A percentile compares a stretch with the other conserved stretches of the same genome.
phyloP scores from a whole-genome alignment of 1,140 invertebrate genomes.

The Drosophila tristis region DNA sequence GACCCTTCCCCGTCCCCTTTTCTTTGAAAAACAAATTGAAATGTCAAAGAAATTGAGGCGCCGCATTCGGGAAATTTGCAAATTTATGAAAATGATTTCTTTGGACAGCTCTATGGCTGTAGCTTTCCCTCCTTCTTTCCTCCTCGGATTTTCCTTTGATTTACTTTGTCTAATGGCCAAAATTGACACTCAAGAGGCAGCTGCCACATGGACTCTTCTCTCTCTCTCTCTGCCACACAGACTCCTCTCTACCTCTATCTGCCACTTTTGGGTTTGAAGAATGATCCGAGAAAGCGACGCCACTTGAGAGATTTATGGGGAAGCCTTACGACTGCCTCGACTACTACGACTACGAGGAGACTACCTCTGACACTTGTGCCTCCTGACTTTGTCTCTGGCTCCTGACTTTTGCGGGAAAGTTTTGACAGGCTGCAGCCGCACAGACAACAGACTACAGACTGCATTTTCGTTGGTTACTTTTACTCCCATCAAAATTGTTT shows the following conservation, averaged over 20 bases:
- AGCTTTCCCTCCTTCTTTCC: slow-evolving; percentile 14
- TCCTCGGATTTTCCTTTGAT: slow-evolving; percentile 22
- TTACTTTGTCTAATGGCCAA: slow-evolving; percentile 46
- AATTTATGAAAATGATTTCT: slow-evolving; percentile 57
- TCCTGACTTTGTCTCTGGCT: too few relatives aligned
- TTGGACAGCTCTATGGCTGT: slow-evolving; percentile 31
- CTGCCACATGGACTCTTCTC: slow-evolving; percentile 35
- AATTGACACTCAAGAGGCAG: slow-evolving; percentile 55
- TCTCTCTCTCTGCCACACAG: not conserved
- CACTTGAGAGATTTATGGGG: slow-evolving; percentile 50
- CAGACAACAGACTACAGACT: too few relatives aligned
- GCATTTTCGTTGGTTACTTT: slow-evolving; percentile 18
- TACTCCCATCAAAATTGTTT: slow-evolving; percentile 19
- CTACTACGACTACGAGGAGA: slow-evolving; percentile 3
- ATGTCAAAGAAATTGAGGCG: slow-evolving; percentile 49
- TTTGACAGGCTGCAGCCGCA: slow-evolving; percentile 20
- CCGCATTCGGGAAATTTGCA: slow-evolving; percentile 8
- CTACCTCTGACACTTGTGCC: too few relatives aligned
- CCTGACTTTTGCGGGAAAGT: slow-evolving; percentile 38
- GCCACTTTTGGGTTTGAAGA: slow-evolving; percentile 47
- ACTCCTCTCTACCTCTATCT: not conserved
- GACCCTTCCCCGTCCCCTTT: slow-evolving; percentile 4
- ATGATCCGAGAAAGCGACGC: slow-evolving; percentile 60
- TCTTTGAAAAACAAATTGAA: slow-evolving; percentile 56
- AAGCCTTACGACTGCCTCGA: slow-evolving; percentile 32